These are phyloP conservation scores for Cephus rjabovi DNA, from an alignment of 2,888 invertebrate species.

Conservation along the genomic window DNA sequence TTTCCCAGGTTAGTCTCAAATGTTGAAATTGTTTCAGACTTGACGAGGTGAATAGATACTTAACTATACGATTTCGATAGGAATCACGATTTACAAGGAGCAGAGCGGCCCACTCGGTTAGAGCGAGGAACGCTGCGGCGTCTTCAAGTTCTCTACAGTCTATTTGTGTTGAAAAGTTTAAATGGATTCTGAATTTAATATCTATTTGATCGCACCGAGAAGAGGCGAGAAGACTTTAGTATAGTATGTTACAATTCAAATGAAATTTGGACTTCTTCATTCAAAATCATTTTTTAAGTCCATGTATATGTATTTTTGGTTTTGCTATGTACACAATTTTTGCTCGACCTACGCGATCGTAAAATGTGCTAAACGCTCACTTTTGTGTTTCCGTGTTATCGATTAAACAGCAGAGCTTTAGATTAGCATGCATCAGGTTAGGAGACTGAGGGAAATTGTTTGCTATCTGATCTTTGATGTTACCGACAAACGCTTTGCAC, in stretches of 20 bases:
- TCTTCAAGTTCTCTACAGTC: background rate
- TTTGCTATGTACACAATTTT: background rate
- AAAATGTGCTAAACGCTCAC: background rate
- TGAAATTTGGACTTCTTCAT: background rate
- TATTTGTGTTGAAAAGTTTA: background rate
- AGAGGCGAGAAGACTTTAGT: background rate
- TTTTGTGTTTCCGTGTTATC: background rate
- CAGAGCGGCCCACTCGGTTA: background rate
- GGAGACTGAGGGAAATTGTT: slow-evolving; percentile 18
- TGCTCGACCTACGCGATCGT: background rate
- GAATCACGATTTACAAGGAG: background rate
- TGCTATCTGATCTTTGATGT: slow-evolving; percentile 30
- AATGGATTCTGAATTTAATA: background rate
- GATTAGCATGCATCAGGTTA: slow-evolving; percentile 39
- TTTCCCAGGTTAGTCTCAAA: background rate
- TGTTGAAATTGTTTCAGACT: background rate
- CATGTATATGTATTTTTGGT: background rate
- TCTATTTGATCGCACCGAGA: background rate
- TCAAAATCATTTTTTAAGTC: background rate
- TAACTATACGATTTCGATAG: background rate
- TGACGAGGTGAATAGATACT: background rate
- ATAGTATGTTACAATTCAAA: background rate
- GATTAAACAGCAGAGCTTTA: slow-evolving; percentile 18
- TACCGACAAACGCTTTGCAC: slow-evolving; percentile 26
- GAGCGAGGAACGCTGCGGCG: background rate